Evolutionary conservation across 1,140 invertebrate species (phyloP).

Genomic region (Aleiodes sp.): DNA sequence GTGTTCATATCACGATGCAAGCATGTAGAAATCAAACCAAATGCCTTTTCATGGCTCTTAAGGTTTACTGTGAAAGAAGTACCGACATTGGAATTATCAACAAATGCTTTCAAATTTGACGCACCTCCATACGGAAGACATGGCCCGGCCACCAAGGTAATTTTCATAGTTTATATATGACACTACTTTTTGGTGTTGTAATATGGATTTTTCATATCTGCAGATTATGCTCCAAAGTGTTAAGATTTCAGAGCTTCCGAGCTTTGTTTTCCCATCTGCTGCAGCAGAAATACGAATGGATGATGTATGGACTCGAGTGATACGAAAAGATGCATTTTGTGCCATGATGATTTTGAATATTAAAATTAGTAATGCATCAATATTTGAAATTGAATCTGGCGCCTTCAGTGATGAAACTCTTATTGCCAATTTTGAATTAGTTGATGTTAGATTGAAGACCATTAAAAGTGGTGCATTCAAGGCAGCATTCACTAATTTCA

Average conservation of each 20-base stretch:
- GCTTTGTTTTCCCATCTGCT: constrained; percentile 72
- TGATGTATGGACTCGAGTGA: constrained; percentile 66
- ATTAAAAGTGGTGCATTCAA: constrained; percentile 71
- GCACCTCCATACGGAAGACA: constrained; percentile 65
- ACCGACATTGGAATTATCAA: constrained; percentile 65
- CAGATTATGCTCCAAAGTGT: constrained; percentile 76
- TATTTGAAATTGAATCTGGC: constrained; percentile 69
- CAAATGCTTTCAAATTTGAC: constrained; percentile 72
- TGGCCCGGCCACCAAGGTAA: constrained; percentile 70
- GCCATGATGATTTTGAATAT: constrained; percentile 72
- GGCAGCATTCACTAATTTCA: constrained; percentile 72
- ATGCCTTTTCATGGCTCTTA: constrained; percentile 73
- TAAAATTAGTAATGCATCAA: constrained; percentile 70
- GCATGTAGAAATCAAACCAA: constrained; percentile 69
- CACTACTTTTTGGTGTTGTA: background rate
- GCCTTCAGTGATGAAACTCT: constrained; percentile 74
- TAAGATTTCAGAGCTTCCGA: constrained; percentile 68
- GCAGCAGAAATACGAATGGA: constrained; percentile 71
- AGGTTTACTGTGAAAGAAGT: constrained; percentile 70
- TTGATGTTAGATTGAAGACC: constrained; percentile 68
- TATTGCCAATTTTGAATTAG: constrained; percentile 71
- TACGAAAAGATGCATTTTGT: constrained; percentile 72
- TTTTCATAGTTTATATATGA: background rate
- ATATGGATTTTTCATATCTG: constrained; percentile 47
- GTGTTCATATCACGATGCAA: constrained; percentile 68